Conservation (phyloP, 1,140 invertebrate genomes). For the Rhagoletis pomonella region DNA sequence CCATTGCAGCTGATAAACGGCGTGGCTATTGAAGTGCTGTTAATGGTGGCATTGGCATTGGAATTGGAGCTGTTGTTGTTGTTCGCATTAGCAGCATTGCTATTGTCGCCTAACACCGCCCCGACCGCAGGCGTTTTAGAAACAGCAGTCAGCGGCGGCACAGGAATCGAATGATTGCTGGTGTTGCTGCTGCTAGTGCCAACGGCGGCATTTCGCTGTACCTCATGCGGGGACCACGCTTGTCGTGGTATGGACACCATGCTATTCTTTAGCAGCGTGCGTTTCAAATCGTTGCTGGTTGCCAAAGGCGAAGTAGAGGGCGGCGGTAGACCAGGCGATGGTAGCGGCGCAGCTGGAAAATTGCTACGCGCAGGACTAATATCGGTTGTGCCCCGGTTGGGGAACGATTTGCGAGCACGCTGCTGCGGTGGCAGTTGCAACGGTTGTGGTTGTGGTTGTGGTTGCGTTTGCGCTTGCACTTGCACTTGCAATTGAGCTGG, state of each 20-base stretch:
- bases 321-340: constrained; percentile 16
- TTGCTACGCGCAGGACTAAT: background rate
- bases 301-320: background rate
- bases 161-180: constrained; percentile 62
- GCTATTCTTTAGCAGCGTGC: constrained; percentile 59
- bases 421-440: constrained; percentile 15
- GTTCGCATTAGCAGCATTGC: background rate
- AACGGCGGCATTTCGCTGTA: background rate
- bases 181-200: background rate
- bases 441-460: background rate
- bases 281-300: constrained; percentile 30
- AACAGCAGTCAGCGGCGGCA: constrained; percentile 68
- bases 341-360: background rate
- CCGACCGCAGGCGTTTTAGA: constrained; percentile 22
- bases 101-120: constrained; percentile 33
- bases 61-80: background rate
- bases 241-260: constrained; percentile 70
- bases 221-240: constrained; percentile 54
- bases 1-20: constrained; percentile 26
- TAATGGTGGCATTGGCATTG: constrained; percentile 37
- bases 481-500: background rate
- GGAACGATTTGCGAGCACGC: constrained; percentile 66
- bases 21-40: constrained; percentile 38
- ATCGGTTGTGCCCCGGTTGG: constrained; percentile 51
- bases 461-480: background rate